Base-by-base conservation (phyloP, 2,888 invertebrate species). In the Epicampocera succincta region DNA sequence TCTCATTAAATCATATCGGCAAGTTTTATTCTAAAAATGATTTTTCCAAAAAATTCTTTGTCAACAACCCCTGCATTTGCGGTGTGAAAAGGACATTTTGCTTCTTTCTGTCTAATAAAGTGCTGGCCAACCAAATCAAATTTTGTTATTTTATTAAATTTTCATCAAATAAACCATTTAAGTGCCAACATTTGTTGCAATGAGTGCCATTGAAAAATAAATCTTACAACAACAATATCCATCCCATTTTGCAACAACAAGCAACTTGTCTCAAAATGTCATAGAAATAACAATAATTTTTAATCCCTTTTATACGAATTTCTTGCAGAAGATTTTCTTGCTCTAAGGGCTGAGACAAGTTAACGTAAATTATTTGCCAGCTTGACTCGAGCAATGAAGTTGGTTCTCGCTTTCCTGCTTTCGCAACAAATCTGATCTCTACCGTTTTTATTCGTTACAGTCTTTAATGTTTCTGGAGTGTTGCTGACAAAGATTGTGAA, bases 271-370 rank as follows among this genome's bases (percentile, higher is more conserved):
- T 46, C 5, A 69, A 58, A 50, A 19, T 68, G 54, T 13, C 17
- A 54, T 68, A 54, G 44, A 33, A 42, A 68, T 69, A 56, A 33
- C 42, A 56, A 69, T 56, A 69, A 69, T 56, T 69, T 17, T 69
- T 15, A 46, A 46, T 56, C 46, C 15, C 44, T 56, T 56, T 46
- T 38, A n/a, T 58, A 25, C 17, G 33, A 19, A 4, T 21, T 50
- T n/a, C n/a, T 38, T n/a, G 9, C 21, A 50, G 1, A 13, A 38
- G 21, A 50, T 25, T 50, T 65, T 38, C 3, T 65, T 38, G 15
- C 3, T 11, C 8, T 9, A 44, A 61, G 44, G 61, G 29, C 12
- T 61, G 25, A 3, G 61, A n/a, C 5, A 5, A 61, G 15, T 50
- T 25, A 33, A 33, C 3, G 8, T 8, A 1, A 33, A 33, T 33